These are phyloP conservation scores for Dasysyrphus albostriatus DNA, from an alignment of 2,888 invertebrate genomes.

Conservation along the genomic window DNA sequence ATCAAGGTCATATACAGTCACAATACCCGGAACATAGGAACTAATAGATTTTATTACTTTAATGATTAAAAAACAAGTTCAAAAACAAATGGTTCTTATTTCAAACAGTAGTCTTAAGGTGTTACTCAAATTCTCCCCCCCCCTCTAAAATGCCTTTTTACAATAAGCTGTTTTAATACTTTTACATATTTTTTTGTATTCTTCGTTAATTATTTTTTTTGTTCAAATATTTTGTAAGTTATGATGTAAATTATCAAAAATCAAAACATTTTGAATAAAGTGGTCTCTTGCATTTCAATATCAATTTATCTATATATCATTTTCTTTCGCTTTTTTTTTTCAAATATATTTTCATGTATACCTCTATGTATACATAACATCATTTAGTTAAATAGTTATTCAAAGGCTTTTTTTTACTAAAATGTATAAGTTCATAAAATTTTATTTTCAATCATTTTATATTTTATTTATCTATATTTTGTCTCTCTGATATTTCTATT, in stretches of 20 bases:
- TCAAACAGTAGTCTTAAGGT: background rate
- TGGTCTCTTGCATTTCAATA: slow-evolving; percentile 73
- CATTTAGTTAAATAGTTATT: slow-evolving; percentile 58
- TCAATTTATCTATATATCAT: slow-evolving; percentile 40
- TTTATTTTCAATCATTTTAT: slow-evolving; percentile 46
- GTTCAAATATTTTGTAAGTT: slow-evolving; percentile 42
- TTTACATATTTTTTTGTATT: background rate
- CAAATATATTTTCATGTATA: slow-evolving; percentile 45
- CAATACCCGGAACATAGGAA: too few relatives aligned
- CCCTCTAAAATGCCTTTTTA: background rate
- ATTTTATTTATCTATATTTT: slow-evolving; percentile 20
- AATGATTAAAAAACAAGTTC: too few relatives aligned
- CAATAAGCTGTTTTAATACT: slow-evolving; percentile 24
- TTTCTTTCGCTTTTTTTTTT: slow-evolving; percentile 47
- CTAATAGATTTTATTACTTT: too few relatives aligned
- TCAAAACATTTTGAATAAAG: slow-evolving; percentile 68
- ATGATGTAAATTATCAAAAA: slow-evolving; percentile 66
- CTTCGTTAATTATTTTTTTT: background rate
- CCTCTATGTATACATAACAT: slow-evolving; percentile 42
- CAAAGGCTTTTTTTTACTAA: slow-evolving; percentile 59
- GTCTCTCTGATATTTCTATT: slow-evolving; percentile 40
- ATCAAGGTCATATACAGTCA: too few relatives aligned
- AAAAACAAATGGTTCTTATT: background rate
- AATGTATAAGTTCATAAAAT: slow-evolving; percentile 69
- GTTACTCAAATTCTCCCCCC: background rate